Evolutionary conservation across 2,888 invertebrate genomes (phyloP).

Genomic region (Ecdyonurus torrentis): DNA sequence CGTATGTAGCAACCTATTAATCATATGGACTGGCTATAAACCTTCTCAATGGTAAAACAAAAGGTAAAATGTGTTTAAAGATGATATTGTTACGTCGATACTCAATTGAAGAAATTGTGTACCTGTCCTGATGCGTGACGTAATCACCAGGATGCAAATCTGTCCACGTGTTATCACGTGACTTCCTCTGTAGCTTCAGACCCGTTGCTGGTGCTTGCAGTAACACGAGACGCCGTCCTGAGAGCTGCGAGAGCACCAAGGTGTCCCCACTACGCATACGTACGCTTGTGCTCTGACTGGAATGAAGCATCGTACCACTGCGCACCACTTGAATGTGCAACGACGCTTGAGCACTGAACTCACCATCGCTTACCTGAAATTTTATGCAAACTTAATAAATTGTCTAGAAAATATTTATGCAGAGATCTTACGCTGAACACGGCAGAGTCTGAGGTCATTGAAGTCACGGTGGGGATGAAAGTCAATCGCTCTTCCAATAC

Average conservation of each 20-base stretch:
- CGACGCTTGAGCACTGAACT: neutral
- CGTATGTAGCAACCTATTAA: neutral
- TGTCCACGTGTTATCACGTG: neutral
- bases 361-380: neutral
- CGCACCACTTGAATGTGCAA: neutral
- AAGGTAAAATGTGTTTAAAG: too few relatives aligned
- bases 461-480: neutral
- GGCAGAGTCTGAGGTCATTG: neutral
- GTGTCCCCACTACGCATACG: neutral
- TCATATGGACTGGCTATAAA: too few relatives aligned
- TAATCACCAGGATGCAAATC: neutral
- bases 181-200: neutral
- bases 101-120: too few relatives aligned
- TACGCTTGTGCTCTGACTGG: neutral
- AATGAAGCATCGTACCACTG: neutral
- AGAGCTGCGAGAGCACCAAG: neutral
- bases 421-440: conserved; percentile 1
- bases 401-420: too few relatives aligned
- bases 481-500: neutral
- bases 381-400: too few relatives aligned
- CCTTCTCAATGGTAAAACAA: too few relatives aligned
- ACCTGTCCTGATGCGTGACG: neutral
- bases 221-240: neutral
- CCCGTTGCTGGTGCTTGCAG: neutral
- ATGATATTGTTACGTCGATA: too few relatives aligned